Base-by-base conservation (phyloP, 2,113 vertebrate species). In the Piprites chloris region DNA sequence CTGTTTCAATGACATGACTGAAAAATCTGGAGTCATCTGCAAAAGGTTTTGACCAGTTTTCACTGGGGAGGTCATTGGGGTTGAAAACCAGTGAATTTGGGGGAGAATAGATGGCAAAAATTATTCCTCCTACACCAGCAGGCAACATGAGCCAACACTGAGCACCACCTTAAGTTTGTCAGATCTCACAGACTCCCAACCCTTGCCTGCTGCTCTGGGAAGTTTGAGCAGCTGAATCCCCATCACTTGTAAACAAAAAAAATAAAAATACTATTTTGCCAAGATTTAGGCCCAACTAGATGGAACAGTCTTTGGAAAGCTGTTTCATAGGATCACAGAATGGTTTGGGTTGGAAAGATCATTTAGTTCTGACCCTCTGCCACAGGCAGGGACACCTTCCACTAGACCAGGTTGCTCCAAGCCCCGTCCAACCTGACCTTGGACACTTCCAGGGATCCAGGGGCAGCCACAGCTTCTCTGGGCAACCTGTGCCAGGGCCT, bases 351-450 rank as follows among this genome's bases (percentile, higher is more conserved):
- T 52, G 16, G 18, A 59, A 52, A 75, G 12, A 69, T 26, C 37
- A 33, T 13, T 23, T 14, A 28, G 2, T 61, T 53, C 53, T 16
- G 30, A 1, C 11, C 10, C 5, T 4, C 14, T 73, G 24, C 11
- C 53, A 47, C 1, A 16, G 15, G 6, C 46, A 53, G 16, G 16
- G 53, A 12, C 39, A 47, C 4, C 26, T 83, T 7, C 30, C 9
- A 35, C 21, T 2, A 3, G 0, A 21, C 47, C 47, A 83, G 32
- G 12, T 0, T 83, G 9, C 47, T 62, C 32, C 26, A 37, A 49
- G 1, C 21, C 0, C 35, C 0, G 0, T 20, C 47, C 55, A 37
- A 0, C 21, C n/a, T 41, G 14, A 1, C 5, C 47, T 69, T 62
- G 32, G 10, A 9, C 49, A 49, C 6, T 76, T 33, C 26, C 63